phyloP scores from a whole-genome alignment of 2,888 invertebrate species.

The Cheilosia soror region DNA sequence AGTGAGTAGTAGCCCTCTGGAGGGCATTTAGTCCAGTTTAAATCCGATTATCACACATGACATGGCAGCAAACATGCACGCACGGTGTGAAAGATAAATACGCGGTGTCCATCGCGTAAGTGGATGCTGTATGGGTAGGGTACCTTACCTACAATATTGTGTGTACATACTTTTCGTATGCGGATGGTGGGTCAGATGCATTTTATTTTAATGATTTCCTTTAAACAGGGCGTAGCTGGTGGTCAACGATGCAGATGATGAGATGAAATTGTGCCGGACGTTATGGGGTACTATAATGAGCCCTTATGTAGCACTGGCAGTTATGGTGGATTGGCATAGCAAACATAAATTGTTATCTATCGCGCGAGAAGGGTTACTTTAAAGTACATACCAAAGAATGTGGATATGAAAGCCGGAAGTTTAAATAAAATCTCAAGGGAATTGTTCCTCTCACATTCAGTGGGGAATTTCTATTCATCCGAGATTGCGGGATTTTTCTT shows the following conservation, averaged over 20 bases:
- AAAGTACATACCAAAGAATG: background rate
- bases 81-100: conserved; percentile 58
- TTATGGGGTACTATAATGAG: conserved; percentile 34
- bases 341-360: conserved; percentile 55
- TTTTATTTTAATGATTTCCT: conserved; percentile 70
- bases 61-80: conserved; percentile 51
- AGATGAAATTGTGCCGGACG: conserved; percentile 56
- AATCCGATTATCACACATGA: conserved; percentile 62
- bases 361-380: conserved; percentile 39
- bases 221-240: conserved; percentile 61
- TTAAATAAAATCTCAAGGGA: conserved; percentile 40
- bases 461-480: conserved; percentile 34
- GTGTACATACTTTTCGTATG: background rate
- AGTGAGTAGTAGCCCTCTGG: conserved; percentile 37
- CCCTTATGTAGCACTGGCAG: conserved; percentile 43
- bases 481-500: conserved; percentile 39
- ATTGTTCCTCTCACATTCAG: conserved; percentile 51
- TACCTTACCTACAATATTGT: background rate
- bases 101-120: conserved; percentile 19
- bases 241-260: conserved; percentile 66
- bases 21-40: conserved; percentile 38
- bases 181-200: conserved; percentile 51
- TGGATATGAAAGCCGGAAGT: conserved; percentile 49
- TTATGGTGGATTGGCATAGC: background rate
- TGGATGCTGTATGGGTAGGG: conserved; percentile 4